Evolutionary conservation across 2,797 vertebrate species (phyloP).

Genomic region (Lophotriccus pileatus): DNA sequence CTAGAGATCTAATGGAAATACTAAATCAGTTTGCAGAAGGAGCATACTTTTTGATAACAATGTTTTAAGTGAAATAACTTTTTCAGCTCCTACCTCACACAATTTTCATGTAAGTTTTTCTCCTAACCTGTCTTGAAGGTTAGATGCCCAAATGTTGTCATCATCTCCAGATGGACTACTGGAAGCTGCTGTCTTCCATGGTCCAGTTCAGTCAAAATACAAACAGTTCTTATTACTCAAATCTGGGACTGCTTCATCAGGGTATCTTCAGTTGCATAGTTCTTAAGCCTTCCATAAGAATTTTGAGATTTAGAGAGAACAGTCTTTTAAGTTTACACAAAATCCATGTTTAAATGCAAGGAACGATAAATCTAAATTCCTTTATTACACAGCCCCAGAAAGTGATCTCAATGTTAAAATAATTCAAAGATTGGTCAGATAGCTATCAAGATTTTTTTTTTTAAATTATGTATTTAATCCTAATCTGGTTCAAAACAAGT

Average conservation of each 20-base stretch:
- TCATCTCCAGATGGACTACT: not conserved
- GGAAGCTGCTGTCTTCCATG: not conserved
- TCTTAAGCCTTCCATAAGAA: not conserved
- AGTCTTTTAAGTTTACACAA: not conserved
- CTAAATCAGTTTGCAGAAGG: not conserved
- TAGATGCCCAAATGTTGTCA: not conserved
- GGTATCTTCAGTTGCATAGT: not conserved
- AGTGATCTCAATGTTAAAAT: not conserved
- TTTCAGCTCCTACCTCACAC: not conserved
- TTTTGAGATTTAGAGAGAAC: not conserved
- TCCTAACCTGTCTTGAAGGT: not conserved
- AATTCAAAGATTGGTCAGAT: not conserved
- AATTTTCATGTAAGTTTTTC: not conserved
- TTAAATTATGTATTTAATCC: not conserved
- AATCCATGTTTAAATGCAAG: not conserved
- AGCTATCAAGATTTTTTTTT: too few relatives aligned
- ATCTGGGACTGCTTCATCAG: not conserved
- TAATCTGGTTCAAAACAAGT: not conserved
- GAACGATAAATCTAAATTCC: not conserved
- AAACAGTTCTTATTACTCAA: not conserved
- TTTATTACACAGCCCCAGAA: not conserved
- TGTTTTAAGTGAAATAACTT: not conserved
- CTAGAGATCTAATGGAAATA: not conserved
- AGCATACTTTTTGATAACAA: not conserved
- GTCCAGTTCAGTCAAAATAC: not conserved